These are phyloP conservation scores for Cyclina sinensis DNA, from an alignment of 1,140 invertebrate species.

Conservation along the genomic window DNA sequence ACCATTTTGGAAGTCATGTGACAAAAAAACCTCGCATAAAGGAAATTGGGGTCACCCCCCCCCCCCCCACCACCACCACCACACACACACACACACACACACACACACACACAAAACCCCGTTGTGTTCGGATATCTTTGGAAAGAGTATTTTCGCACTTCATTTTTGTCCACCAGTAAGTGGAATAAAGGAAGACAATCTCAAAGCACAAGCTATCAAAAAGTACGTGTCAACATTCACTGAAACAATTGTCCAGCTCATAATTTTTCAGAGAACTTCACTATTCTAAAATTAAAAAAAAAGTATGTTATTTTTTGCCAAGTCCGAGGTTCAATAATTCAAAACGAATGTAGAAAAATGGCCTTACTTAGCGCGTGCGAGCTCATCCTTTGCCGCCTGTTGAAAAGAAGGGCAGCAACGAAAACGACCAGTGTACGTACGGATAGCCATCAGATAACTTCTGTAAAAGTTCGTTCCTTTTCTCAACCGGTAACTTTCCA, in stretches of 20 bases:
- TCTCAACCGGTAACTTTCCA: too few relatives aligned
- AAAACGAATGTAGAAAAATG: too few relatives aligned
- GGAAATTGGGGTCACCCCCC: neutral
- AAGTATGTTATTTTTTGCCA: too few relatives aligned
- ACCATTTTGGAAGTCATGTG: too few relatives aligned
- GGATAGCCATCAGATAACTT: too few relatives aligned
- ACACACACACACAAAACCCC: neutral
- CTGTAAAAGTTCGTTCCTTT: too few relatives aligned
- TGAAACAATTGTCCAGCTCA: neutral
- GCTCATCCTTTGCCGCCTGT: neutral
- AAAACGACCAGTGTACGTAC: conserved; percentile 14
- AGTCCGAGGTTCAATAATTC: too few relatives aligned
- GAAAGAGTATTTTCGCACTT: neutral
- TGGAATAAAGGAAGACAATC: neutral
- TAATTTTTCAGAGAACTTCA: neutral
- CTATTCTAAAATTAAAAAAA: neutral
- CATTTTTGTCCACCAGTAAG: neutral
- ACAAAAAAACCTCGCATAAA: neutral
- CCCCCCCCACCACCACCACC: too few relatives aligned
- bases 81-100: too few relatives aligned
- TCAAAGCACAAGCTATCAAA: neutral
- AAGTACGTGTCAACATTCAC: neutral
- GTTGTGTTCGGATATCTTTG: neutral
- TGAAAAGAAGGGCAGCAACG: neutral
- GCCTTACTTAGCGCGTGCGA: neutral